Base-by-base conservation (phyloP, 1,140 invertebrate genomes). In the Cotesia glomerata region DNA sequence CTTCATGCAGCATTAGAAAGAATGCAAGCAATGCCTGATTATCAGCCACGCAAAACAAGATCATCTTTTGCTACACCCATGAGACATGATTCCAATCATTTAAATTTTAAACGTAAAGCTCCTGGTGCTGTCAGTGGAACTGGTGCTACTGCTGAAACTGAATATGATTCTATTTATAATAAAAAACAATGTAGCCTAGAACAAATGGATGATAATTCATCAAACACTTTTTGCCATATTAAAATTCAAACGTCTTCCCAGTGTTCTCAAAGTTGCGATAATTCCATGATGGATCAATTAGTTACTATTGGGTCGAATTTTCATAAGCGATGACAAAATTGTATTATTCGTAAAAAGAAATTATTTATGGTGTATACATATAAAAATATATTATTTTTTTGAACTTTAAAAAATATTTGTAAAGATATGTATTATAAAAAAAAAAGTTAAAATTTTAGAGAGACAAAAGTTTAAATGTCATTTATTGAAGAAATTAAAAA, bases 31-130 rank as follows among this genome's bases (percentile, higher is more conserved):
- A 88, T 82, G 58, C 81, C 84, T 0, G 88, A 88, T 77, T 85
- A 89, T 76, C 88, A 88, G 11, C 87, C 88, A 4, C 76, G 87
- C 4, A 88, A 88, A 77, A 88, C 87, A 4, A 77, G 87, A 32
- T 88, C 86, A 1, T 87, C 85, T 0, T 52, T 67, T 34, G 84
- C 83, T 13, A 80, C 83, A 4, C 79, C 84, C 0, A 59, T 74
- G 0, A 83, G 81, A 36, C 77, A 81, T 8, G 82, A 87, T 0
- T 52, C 64, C 3, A 73, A 68, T 68, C 69, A 59, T 58, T 26
- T 26, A 26, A 26, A 26, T 26, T 36, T 79, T 0, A 87, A 82
- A n/a, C 75, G 81, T 14, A 85, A 82, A 72, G 26, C 5, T n/a
- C 35, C 61, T 51, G 56, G 32, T 9, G 69, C 64, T 52, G 68